A percentile compares a stretch with the other conserved stretches of the same genome.
These are phyloP conservation scores for Halocynthia aurantium DNA, from an alignment of 23 tunicate genomes.

Conservation along the genomic window DNA sequence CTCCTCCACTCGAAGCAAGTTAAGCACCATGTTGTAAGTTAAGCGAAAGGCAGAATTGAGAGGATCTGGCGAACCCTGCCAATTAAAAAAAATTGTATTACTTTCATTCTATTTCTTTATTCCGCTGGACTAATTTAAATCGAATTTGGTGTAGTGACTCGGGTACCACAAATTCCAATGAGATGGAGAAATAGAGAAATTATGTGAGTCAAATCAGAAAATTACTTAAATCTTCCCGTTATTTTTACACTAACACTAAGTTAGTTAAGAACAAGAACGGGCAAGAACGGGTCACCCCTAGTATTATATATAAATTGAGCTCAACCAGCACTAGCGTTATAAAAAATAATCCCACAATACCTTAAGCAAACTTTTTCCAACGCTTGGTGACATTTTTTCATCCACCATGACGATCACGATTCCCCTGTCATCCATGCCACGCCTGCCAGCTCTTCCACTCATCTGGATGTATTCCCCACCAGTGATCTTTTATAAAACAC, in stretches of 20 bases:
- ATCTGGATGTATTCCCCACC: slow-evolving; percentile 99
- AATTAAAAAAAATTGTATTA: neutral
- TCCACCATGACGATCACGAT: slow-evolving; percentile 95
- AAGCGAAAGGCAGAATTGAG: slow-evolving; percentile 91
- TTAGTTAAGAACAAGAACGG: no score
- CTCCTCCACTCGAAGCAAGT: slow-evolving; percentile 88
- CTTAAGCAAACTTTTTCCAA: slow-evolving; percentile 82
- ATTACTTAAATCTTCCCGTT: no score
- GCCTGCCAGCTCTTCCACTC: slow-evolving; percentile 97
- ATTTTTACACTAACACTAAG: no score
- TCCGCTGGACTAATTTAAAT: no score
- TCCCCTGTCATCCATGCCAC: slow-evolving; percentile 96
- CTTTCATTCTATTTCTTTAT: no score
- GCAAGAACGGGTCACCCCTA: neutral
- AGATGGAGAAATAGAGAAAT: no score
- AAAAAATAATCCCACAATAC: neutral
- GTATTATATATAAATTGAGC: neutral
- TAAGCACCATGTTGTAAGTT: slow-evolving; percentile 96
- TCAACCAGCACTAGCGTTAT: neutral
- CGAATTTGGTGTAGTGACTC: no score
- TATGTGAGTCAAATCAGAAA: no score
- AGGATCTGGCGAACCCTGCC: slow-evolving; percentile 84
- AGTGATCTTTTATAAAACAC: slow-evolving; percentile 40
- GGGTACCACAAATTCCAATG: no score
- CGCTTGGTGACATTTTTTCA: slow-evolving; percentile 89